Base-by-base conservation (phyloP, 2,797 vertebrate genomes). In the Denticeps clupeoides region DNA sequence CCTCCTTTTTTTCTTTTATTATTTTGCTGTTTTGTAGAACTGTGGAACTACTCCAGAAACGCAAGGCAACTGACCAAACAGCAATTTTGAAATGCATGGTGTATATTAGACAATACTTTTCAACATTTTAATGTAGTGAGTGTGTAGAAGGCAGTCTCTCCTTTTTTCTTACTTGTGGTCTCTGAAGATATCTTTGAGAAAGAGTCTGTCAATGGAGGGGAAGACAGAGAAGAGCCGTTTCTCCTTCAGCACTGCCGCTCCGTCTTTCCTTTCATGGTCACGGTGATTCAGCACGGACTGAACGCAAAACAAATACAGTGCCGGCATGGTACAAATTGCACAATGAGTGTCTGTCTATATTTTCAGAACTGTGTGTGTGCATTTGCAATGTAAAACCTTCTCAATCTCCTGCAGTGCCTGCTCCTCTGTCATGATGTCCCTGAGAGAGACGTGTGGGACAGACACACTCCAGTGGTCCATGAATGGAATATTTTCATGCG, bases 351-450 rank as follows among this genome's bases (percentile, higher is more conserved):
- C n/a, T 26, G 2, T 32, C 21, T 24, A 7, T 25, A 46, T 1
- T 12, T 11, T n/a, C 8, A 22, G 3, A 11, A 6, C 7, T 42
- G 3, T 27, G 12, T 33, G n/a, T 37, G 41, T 2, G 21, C n/a
- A 4, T 9, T 15, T 11, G n/a, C 16, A 13, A 24, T 38, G 19
- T 21, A 13, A 56, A 88, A 99, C 95, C 87, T 86, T 80, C 44
- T 88, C 72, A 40, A 86, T 58, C 47, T 89, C 70, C 71, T 98
- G 89, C 51, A 93, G 75, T 1, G 84, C 88, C 59, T 88, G 87
- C 74, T 99, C 89, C 76, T 99, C 93, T 2, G 86, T 84, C 73
- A 99, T 99, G 64, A 99, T 96, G 62, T 92, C 77, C 61, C 92
- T 77, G 5, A 99, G 85, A 55, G 92, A 98, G 25, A 96, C 82